Evolutionary conservation across 2,888 invertebrate genomes (phyloP).

Genomic region (Dryocosmus kuriphilus): DNA sequence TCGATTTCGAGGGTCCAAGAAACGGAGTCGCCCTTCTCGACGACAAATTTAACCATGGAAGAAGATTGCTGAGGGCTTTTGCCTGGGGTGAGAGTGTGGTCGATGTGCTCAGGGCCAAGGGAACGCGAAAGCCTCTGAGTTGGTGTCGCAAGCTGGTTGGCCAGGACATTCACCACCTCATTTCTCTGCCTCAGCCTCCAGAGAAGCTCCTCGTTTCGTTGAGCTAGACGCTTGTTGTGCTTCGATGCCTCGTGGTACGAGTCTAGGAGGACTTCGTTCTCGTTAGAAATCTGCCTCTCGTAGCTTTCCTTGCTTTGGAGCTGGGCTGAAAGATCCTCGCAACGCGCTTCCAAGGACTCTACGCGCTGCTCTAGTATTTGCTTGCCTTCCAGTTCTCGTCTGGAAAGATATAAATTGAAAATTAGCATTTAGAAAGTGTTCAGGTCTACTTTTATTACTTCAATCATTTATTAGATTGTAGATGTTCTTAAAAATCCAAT

Average conservation of each 20-base stretch:
- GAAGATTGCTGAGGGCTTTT: constrained; percentile 81
- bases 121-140: constrained; percentile 69
- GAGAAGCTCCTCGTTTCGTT: constrained; percentile 92
- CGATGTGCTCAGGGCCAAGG: constrained; percentile 68
- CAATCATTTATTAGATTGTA: no score
- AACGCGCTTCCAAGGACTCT: constrained; percentile 88
- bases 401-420: constrained; percentile 70
- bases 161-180: constrained; percentile 81
- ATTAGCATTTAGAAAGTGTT: background rate
- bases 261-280: constrained; percentile 87
- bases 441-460: no score
- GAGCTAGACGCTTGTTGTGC: constrained; percentile 87
- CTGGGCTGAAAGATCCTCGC: constrained; percentile 91
- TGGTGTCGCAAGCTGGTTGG: constrained; percentile 68
- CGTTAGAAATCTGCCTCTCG: constrained; percentile 85
- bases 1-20: constrained; percentile 92
- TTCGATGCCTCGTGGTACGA: constrained; percentile 87
- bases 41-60: constrained; percentile 89
- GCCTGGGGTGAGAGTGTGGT: constrained; percentile 55
- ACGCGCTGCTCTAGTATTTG: constrained; percentile 86
- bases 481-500: no score
- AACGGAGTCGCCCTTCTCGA: constrained; percentile 91
- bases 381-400: constrained; percentile 87
- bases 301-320: constrained; percentile 84
- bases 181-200: constrained; percentile 92